Base-by-base conservation (phyloP, 2,113 vertebrate species). In the Platycercus adscitus region DNA sequence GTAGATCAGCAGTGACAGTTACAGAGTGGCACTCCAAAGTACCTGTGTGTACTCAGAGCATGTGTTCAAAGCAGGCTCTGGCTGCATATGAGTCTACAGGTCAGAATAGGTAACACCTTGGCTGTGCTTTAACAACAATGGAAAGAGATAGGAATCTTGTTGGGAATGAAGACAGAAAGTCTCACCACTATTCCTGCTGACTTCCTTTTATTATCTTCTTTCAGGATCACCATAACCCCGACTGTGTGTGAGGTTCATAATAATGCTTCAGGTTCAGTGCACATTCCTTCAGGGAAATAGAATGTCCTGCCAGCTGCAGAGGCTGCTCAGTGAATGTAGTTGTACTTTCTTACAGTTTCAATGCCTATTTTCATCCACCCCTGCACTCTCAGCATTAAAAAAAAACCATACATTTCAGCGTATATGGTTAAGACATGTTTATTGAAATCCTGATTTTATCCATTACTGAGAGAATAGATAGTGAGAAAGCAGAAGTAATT, bases 191-290 rank as follows among this genome's bases (percentile, higher is more conserved):
- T 65, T 78, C 20, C 56, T 49, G 17, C 17, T 89, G 44, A 23
- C 56, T 77, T 89, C n/a, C 24, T 85, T 81, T 65, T 43, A 63
- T 50, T 89, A 52, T 87, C 76, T 93, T 71, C 35, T 92, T 89
- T 73, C 60, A 86, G 65, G 56, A 60, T 76, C 39, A 44, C 39
- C 5, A 6, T 63, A 41, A 73, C 84, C 68, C 11, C 0, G 0
- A 7, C 4, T 71, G 19, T 66, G 41, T 70, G 49, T 3, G 4
- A 49, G 84, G 65, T 49, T 65, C 78, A 76, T 76, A 89, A 91
- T 18, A 66, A 37, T 20, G 13, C 18, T 79, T 85, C 44, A 58
- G 41, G 44, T 85, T 89, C 75, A 66, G 25, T 1, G 14, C 43
- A 11, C 1, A 0, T 53, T 80, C 29, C 71, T 80, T 23, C 7